These are phyloP conservation scores for Caenorhabditis doughertyi DNA, from an alignment of 2,888 invertebrate species.

Conservation along the genomic window DNA sequence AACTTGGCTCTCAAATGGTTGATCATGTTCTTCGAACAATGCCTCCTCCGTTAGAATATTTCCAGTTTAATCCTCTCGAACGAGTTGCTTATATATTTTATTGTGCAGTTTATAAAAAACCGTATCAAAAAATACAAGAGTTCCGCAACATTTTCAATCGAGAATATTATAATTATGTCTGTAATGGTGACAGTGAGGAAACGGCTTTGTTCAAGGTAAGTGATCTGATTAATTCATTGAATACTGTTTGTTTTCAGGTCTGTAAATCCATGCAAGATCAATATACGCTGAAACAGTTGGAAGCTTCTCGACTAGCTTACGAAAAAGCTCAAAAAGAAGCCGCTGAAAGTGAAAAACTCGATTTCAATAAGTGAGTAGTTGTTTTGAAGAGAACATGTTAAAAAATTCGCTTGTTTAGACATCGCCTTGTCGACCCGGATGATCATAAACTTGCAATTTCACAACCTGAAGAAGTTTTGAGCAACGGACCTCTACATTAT, in stretches of 20 bases:
- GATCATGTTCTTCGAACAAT: conserved; percentile 52
- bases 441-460: conserved; percentile 30
- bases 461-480: conserved; percentile 56
- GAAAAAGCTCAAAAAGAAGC: conserved; percentile 60
- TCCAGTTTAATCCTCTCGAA: conserved; percentile 57
- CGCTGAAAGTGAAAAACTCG: conserved; percentile 48
- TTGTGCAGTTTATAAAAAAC: conserved; percentile 66
- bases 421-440: conserved; percentile 32
- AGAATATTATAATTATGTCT: conserved; percentile 67
- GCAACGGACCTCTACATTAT: conserved; percentile 64
- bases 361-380: conserved; percentile 50
- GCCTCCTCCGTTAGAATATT: conserved; percentile 62
- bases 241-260: conserved; percentile 19
- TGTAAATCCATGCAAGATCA: conserved; percentile 69
- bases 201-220: conserved; percentile 64
- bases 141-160: conserved; percentile 69
- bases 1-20: conserved; percentile 48
- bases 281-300: conserved; percentile 43
- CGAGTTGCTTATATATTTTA: conserved; percentile 68
- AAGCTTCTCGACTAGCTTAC: conserved; percentile 52
- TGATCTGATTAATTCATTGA: neutral
- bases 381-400: neutral
- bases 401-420: too few species aligned
- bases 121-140: conserved; percentile 55
- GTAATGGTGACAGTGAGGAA: conserved; percentile 60